Conservation (phyloP, 1,140 invertebrate genomes). For the Microplitis demolitor region DNA sequence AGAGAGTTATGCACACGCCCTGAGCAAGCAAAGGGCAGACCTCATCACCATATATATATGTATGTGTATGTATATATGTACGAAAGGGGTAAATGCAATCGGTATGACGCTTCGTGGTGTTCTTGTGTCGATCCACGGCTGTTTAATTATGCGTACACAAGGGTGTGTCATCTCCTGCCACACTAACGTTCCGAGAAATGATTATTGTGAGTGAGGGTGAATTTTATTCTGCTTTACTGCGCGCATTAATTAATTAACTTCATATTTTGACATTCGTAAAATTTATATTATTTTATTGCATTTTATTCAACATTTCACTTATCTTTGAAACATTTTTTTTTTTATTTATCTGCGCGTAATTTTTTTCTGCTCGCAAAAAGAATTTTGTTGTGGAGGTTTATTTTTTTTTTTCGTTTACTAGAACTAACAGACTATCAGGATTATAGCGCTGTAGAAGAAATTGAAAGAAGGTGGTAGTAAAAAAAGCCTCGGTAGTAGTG, state of each 20-base stretch:
- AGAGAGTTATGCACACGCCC: conserved; percentile 39
- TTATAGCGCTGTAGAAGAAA: not conserved
- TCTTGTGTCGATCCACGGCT: conserved; percentile 24
- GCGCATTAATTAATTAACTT: too few species aligned
- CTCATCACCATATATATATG: conserved; percentile 13
- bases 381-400: not conserved
- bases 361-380: not conserved
- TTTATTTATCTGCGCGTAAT: too few species aligned
- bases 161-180: conserved; percentile 14
- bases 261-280: too few species aligned
- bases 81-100: not conserved
- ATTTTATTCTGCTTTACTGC: not conserved
- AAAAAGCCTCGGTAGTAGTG: conserved; percentile 12
- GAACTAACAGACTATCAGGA: not conserved
- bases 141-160: conserved; percentile 32
- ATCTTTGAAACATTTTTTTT: too few species aligned
- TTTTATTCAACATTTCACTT: too few species aligned
- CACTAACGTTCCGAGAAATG: conserved; percentile 3
- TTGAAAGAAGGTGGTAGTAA: conserved; percentile 1
- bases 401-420: not conserved
- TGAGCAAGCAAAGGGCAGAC: conserved; percentile 42
- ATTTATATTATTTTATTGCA: too few species aligned
- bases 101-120: not conserved
- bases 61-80: not conserved
- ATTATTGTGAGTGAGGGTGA: conserved; percentile 3